Evolutionary conservation across 2,888 invertebrate species (phyloP).

Genomic region (Plebejus anna): DNA sequence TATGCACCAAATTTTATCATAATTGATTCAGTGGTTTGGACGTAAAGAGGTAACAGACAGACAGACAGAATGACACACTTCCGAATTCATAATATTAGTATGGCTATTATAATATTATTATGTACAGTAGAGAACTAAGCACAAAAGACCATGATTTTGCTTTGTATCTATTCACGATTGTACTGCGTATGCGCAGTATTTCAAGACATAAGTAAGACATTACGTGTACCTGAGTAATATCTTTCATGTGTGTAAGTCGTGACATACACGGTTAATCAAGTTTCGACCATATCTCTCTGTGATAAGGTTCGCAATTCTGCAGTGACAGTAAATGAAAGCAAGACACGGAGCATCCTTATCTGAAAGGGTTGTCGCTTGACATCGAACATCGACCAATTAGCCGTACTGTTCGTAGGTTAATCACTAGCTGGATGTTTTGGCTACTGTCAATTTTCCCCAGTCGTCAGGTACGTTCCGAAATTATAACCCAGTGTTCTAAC

Average conservation of each 20-base stretch:
- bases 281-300: not conserved
- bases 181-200: not conserved
- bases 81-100: too few relatives aligned
- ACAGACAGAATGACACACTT: too few relatives aligned
- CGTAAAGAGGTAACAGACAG: too few relatives aligned
- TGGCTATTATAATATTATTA: too few relatives aligned
- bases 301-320: not conserved
- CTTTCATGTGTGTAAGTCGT: not conserved
- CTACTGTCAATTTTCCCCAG: not conserved
- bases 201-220: not conserved
- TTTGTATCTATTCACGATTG: too few relatives aligned
- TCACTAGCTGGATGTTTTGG: not conserved
- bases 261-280: not conserved
- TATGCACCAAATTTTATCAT: too few relatives aligned
- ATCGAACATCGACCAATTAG: slow-evolving; percentile 1
- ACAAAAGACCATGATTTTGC: too few relatives aligned
- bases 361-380: slow-evolving; percentile 13
- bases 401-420: not conserved
- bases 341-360: not conserved
- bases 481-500: not conserved
- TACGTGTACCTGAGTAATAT: not conserved
- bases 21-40: too few relatives aligned
- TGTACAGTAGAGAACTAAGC: too few relatives aligned
- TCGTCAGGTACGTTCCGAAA: not conserved
- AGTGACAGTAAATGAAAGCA: not conserved